Evolutionary conservation across 2,888 invertebrate genomes (phyloP).

Genomic region (Celastrina argiolus): DNA sequence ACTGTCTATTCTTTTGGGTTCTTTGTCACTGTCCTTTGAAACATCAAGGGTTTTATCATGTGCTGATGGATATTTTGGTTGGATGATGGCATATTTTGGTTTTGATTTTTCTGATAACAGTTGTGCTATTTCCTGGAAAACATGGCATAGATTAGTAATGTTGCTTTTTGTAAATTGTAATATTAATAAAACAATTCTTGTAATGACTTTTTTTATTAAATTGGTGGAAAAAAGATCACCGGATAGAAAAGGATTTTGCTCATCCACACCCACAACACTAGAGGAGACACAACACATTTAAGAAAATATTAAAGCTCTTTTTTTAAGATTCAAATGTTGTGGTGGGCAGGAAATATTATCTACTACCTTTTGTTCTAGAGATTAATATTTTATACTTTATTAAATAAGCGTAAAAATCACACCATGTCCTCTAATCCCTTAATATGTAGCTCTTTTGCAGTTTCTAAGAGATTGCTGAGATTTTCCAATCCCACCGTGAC

Average conservation of each 20-base stretch:
- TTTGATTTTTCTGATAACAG: constrained; percentile 11
- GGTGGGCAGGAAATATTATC: no score
- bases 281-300: no score
- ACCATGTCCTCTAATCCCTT: constrained; percentile 64
- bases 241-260: no score
- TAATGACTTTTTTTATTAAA: no score
- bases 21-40: background rate
- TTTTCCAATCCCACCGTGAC: constrained; percentile 51
- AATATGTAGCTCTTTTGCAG: constrained; percentile 61
- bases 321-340: no score
- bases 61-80: background rate
- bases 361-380: no score
- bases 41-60: background rate
- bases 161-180: background rate
- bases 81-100: no score
- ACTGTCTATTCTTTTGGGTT: background rate
- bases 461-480: constrained; percentile 52
- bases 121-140: constrained; percentile 20
- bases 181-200: background rate
- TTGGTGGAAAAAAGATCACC: no score
- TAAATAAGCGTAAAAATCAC: constrained; percentile 24
- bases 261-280: no score
- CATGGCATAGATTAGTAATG: background rate
- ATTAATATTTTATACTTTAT: background rate
- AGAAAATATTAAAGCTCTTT: no score